A percentile compares a stretch with the other conserved stretches of the same genome.
Conservation (phyloP, 2,888 invertebrate genomes). For the Gibbula magus region DNA sequence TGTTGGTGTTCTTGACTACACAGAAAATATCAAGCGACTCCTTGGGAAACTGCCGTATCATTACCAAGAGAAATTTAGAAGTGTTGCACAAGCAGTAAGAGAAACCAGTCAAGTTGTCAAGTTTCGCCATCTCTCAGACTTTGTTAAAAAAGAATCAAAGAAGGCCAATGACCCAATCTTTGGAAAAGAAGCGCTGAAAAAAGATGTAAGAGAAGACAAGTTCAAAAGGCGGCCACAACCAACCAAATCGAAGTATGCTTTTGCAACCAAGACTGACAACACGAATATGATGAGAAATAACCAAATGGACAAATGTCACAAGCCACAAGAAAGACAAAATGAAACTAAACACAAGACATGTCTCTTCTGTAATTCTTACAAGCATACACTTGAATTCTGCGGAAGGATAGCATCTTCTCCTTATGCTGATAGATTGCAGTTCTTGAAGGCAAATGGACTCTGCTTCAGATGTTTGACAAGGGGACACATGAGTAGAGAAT, state of each 20-base stretch:
- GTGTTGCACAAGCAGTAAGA: background rate
- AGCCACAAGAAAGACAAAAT: no score
- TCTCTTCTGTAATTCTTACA: no score
- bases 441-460: background rate
- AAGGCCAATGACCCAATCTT: constrained; percentile 30
- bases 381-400: no score
- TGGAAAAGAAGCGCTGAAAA: constrained; percentile 22
- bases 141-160: constrained; percentile 23
- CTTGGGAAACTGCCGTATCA: background rate
- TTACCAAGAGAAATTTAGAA: background rate
- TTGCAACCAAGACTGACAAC: background rate
- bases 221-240: background rate
- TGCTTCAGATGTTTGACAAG: constrained; percentile 27
- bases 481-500: background rate
- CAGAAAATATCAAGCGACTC: constrained; percentile 2
- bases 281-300: no score
- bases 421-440: background rate
- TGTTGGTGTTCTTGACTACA: background rate
- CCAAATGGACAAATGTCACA: no score
- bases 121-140: constrained; percentile 17
- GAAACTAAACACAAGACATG: no score
- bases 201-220: background rate
- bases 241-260: background rate
- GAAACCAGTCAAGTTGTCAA: background rate
- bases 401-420: background rate